Evolutionary conservation across 2,888 invertebrate species (phyloP), one percentile per base, ranked within the genome.

Genomic region (Xanthorhoe designata): DNA sequence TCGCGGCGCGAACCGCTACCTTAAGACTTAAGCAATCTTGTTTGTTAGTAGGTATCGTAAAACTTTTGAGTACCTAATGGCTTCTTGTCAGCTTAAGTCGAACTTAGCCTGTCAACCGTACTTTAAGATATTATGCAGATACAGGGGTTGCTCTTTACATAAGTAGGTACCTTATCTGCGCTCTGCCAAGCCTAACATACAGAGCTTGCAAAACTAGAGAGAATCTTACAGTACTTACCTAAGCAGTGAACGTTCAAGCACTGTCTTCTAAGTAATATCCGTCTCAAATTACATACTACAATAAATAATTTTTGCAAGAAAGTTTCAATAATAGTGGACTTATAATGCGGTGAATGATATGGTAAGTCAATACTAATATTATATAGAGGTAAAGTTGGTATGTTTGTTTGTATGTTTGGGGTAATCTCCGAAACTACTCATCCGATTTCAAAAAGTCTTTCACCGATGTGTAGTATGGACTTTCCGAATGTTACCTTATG

Each of bases 11-110:
- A n/a, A n/a, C n/a, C n/a, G n/a, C n/a, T n/a, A n/a, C n/a, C n/a
- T n/a, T n/a, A n/a, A 47, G 60, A 61, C 67, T 78, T 75, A 70
- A 72, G 78, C 67, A 77, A 78, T 73, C 58, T 60, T 68, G 55
- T 61, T 65, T 68, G 61, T 55, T 72, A 61, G 45, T n/a, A n/a
- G n/a, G n/a, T 68, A 61, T 64, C 24, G 70, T 77, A 75, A 72
- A 70, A 67, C 72, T 69, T 69, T 51, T 50, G 64, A 76, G 67
- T 64, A 69, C 65, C 64, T 77, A 75, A 75, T 78, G 75, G 73
- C 61, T 68, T 72, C 63, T 75, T 72, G 71, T 70, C 74, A 75
- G 61, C 72, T 72, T 70, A 66, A 62, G 35, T 61, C 42, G 54
- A 72, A 73, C 71, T 71, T 72, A 58, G 69, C 32, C 60, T 64